Base-by-base conservation (phyloP, 2,113 vertebrate genomes). In the Setophaga petechia region DNA sequence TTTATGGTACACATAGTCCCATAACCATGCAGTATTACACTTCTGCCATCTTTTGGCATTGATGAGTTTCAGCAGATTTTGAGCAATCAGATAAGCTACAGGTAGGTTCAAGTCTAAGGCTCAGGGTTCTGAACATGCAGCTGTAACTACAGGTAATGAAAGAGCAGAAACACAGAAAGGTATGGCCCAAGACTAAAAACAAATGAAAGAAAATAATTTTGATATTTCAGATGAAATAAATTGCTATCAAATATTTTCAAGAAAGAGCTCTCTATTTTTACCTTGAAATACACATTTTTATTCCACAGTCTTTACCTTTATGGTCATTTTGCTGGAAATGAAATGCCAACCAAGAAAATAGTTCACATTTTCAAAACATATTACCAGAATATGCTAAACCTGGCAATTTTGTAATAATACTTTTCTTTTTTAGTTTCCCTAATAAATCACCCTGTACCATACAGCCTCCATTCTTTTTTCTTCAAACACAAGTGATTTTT, bases 261-360 rank as follows among this genome's bases (percentile, higher is more conserved):
- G 33, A 86, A 87, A 79, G 30, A 82, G 20, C 43, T 69, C 24
- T 73, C 75, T 52, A 21, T 52, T 86, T 93, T 80, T 37, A 82
- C 71, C 51, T 51, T 83, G 65, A 96, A 91, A 85, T 39, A 46
- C 0, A 76, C 2, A 49, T 44, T 71, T 94, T 94, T 95, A 86
- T 95, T 95, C 43, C 67, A 84, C 19, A 59, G 37, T 86, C 30
- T 88, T 94, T 75, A 93, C 52, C 41, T 86, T 94, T 68, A 83
- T 62, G 52, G 33, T 37, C 24, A 54, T 47, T 69, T 95, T 16
- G 49, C 66, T 67, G 47, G 81, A 94, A 92, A 93, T 43, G 33
- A 91, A 86, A 76, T 33, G 46, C 28, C 79, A 49, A 55, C 69
- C 78, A 84, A 73, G 41, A 46, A 31, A 92, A 80, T 21, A 47